phyloP scores from a whole-genome alignment of 2,797 vertebrate species.

The Kryptolebias ocellatus region DNA sequence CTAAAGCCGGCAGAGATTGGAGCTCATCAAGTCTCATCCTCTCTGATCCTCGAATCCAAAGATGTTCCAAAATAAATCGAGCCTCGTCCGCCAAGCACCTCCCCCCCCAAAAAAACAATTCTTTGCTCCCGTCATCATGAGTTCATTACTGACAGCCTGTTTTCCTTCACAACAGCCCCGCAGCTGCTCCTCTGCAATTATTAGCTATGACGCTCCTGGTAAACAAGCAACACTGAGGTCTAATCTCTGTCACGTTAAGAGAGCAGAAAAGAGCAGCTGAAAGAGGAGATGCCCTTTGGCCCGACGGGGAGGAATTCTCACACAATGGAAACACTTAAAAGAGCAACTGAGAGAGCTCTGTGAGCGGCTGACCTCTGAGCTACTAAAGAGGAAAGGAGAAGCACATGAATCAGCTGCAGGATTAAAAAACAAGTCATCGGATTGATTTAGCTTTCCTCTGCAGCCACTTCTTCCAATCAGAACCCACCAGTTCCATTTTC shows the following conservation, averaged over 20 bases:
- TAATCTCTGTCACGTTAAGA: constrained; percentile 14
- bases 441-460: constrained; percentile 26
- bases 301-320: constrained; percentile 33
- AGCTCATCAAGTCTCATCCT: constrained; percentile 1
- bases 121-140: constrained; percentile 7
- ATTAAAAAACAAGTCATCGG: constrained; percentile 6
- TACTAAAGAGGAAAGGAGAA: constrained; percentile 29
- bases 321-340: constrained; percentile 40
- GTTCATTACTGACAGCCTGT: constrained; percentile 17
- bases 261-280: constrained; percentile 20
- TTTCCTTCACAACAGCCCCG: constrained; percentile 17
- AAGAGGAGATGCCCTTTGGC: constrained; percentile 6
- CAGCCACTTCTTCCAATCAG: constrained; percentile 9
- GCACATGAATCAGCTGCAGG: constrained; percentile 42
- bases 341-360: constrained; percentile 49
- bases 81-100: constrained; percentile 1
- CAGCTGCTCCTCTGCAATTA: constrained; percentile 17
- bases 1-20: neutral
- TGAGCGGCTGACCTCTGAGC: constrained; percentile 54
- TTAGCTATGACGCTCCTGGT: constrained; percentile 25
- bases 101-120: constrained; percentile 3
- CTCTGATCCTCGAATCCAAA: neutral
- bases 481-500: constrained; percentile 8
- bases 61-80: neutral
- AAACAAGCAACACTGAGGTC: constrained; percentile 17